These are phyloP conservation scores for Onychostoma macrolepis DNA, from an alignment of 2,113 vertebrate genomes.

Conservation along the genomic window DNA sequence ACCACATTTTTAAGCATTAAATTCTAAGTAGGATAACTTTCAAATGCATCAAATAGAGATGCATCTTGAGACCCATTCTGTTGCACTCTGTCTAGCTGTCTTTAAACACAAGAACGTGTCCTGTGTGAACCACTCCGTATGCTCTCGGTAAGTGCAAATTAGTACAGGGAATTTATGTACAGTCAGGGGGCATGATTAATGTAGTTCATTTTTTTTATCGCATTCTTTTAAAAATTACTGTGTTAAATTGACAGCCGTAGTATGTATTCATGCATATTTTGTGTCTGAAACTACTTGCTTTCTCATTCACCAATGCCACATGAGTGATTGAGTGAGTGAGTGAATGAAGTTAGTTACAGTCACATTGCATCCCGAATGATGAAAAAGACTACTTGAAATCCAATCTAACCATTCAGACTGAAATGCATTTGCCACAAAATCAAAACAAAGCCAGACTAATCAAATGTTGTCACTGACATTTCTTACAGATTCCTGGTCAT, in stretches of 20 bases:
- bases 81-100: neutral
- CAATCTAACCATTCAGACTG: slow-evolving; percentile 6
- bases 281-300: neutral
- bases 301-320: neutral
- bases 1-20: neutral
- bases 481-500: slow-evolving; percentile 1
- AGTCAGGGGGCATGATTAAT: slow-evolving; percentile 3
- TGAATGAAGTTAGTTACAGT: neutral
- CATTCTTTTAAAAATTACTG: neutral
- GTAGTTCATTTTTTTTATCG: neutral
- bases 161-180: neutral
- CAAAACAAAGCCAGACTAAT: slow-evolving; percentile 20
- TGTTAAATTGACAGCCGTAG: neutral
- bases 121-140: neutral
- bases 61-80: neutral
- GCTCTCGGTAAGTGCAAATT: slow-evolving; percentile 9
- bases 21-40: neutral
- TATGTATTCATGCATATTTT: neutral
- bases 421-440: slow-evolving; percentile 3
- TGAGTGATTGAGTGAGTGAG: neutral
- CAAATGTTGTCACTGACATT: slow-evolving; percentile 14
- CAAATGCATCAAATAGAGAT: neutral
- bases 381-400: neutral
- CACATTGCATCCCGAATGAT: neutral
- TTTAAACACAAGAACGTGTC: neutral